Conservation (phyloP, 2,888 invertebrate species). For the Abscondita cerata region DNA sequence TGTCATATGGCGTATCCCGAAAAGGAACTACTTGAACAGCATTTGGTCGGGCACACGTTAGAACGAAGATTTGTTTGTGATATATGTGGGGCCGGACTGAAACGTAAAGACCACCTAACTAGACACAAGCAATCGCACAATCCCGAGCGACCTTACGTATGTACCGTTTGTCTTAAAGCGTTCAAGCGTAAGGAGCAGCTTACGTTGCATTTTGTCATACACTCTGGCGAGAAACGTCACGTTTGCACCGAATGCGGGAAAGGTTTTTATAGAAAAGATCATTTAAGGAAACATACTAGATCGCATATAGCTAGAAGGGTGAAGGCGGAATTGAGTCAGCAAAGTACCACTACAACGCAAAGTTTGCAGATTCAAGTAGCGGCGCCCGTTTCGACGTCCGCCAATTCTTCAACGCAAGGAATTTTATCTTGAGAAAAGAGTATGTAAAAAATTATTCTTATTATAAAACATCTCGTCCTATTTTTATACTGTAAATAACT, state of each 20-base stretch:
- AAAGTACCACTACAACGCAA: constrained; percentile 52
- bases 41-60: constrained; percentile 85
- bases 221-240: constrained; percentile 88
- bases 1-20: constrained; percentile 92
- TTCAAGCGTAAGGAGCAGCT: constrained; percentile 90
- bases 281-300: constrained; percentile 83
- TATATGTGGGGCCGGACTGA: constrained; percentile 87
- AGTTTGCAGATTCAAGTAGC: constrained; percentile 56
- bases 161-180: constrained; percentile 86
- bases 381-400: constrained; percentile 46
- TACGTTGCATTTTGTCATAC: constrained; percentile 87
- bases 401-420: constrained; percentile 42
- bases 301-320: constrained; percentile 86
- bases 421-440: constrained; percentile 44
- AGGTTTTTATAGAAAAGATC: constrained; percentile 89
- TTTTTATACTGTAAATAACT: no score
- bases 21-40: constrained; percentile 82
- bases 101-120: constrained; percentile 86
- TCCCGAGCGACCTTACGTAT: constrained; percentile 87
- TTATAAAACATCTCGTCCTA: no score
- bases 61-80: constrained; percentile 87
- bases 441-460: neutral
- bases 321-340: constrained; percentile 83
- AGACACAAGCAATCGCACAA: constrained; percentile 89
- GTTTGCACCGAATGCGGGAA: constrained; percentile 88